Base-by-base conservation (phyloP, 2,888 invertebrate genomes). In the Nomada ferruginata region DNA sequence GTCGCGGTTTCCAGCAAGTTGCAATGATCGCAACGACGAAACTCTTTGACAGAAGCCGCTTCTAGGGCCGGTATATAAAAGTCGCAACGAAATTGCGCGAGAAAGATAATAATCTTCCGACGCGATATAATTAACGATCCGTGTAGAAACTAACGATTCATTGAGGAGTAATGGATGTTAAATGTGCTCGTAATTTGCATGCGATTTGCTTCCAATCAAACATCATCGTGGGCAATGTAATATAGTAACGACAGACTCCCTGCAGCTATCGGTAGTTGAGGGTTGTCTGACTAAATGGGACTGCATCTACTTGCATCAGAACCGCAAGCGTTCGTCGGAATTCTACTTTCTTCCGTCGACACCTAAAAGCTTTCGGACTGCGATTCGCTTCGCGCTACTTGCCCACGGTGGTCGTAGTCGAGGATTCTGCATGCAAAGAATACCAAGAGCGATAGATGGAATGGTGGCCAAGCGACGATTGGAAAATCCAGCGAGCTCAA, bases 381-480 rank as follows among this genome's bases (percentile, higher is more conserved):
- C 36, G 36, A 36, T 36, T 7, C 36, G 15, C 10, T 47, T 13
- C 15, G 1, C 47, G 0, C 15, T 65, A 65, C 65, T 78, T 66
- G 81, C 83, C 80, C 81, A 76, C 74, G 74, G 57, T n/a, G 68
- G 55, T 26, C 26, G 18, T 55, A 53, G 66, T n/a, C 23, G 60
- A 52, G 47, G 29, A 68, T 70, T 52, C 59, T 73, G 87, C 85
- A 87, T 87, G 87, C 69, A n/a, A 78, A 64, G 44, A 59, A 65
- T 60, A 42, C 15, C 64, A 42, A 52, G 64, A 36, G 52, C 57
- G 26, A 61, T 63, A 53, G 15, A 52, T n/a, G 10, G 53, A 53
- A 65, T 10, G 15, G 70, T 76, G 66, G 57, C 42, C 15, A 57
- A 77, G 64, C 73, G 72, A 73, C 20, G 47, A 59, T 71, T 53